These are phyloP conservation scores for Lasioglossum baleicum DNA, from an alignment of 1,140 invertebrate species.

Conservation along the genomic window DNA sequence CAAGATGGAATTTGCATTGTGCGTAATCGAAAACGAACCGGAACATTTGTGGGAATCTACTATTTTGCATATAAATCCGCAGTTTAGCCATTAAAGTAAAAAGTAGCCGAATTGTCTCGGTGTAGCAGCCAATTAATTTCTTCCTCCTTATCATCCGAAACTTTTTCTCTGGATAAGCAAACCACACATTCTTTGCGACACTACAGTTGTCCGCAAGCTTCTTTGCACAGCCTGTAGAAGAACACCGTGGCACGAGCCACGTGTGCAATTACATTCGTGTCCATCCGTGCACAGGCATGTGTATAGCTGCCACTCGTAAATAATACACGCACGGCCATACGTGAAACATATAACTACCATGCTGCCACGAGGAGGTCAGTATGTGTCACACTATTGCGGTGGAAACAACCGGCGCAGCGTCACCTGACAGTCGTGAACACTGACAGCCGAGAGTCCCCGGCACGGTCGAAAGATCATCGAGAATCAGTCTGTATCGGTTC, in stretches of 20 bases:
- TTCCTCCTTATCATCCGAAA: background rate
- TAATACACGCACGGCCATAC: slow-evolving; percentile 49
- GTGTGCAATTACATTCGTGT: slow-evolving; percentile 9
- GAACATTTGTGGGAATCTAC: too few species aligned
- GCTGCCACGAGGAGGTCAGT: slow-evolving; percentile 58
- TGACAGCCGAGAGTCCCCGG: background rate
- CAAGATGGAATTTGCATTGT: too few species aligned
- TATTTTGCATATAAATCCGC: too few species aligned
- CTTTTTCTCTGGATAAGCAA: background rate
- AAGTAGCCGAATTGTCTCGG: too few species aligned
- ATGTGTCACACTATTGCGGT: slow-evolving; percentile 51
- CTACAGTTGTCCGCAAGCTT: background rate
- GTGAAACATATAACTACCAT: slow-evolving; percentile 54
- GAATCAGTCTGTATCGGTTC: too few species aligned
- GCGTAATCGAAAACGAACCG: too few species aligned
- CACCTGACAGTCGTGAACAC: slow-evolving; percentile 7
- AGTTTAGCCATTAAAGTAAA: too few species aligned
- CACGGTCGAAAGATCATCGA: background rate
- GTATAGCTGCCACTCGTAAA: slow-evolving; percentile 33
- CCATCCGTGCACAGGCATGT: slow-evolving; percentile 18
- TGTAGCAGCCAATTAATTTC: too few species aligned
- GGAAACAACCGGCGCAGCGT: slow-evolving; percentile 35
- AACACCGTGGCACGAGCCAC: background rate
- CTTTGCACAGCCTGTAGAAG: background rate
- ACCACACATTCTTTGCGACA: background rate